phyloP scores from a whole-genome alignment of 2,888 invertebrate species.

The Drosophila austrosaltans region DNA sequence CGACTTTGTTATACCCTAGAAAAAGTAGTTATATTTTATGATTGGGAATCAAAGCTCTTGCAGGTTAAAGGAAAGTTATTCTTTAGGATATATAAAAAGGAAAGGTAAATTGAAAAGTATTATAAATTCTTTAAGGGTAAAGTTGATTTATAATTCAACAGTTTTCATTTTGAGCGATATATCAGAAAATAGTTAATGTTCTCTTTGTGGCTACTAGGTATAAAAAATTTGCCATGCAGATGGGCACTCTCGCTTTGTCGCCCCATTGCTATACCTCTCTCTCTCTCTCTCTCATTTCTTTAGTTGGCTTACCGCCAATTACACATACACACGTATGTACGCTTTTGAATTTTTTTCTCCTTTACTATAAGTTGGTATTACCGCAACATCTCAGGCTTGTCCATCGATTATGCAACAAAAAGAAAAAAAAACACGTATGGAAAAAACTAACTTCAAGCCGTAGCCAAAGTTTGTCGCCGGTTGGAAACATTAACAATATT shows the following conservation, averaged over 20 bases:
- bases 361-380: slow-evolving; percentile 46
- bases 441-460: slow-evolving; percentile 4
- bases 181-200: not conserved
- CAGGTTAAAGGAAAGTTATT: no score
- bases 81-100: no score
- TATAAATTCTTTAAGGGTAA: no score
- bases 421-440: slow-evolving; percentile 17
- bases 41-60: no score
- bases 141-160: no score
- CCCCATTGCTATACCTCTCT: not conserved
- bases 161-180: no score
- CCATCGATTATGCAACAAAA: slow-evolving; percentile 64
- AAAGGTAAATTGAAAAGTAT: no score
- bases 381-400: slow-evolving; percentile 56
- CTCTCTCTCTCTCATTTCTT: not conserved
- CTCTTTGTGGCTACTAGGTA: slow-evolving; percentile 1
- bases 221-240: not conserved
- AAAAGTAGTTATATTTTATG: not conserved
- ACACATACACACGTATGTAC: slow-evolving; percentile 36
- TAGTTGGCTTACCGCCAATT: slow-evolving; percentile 29
- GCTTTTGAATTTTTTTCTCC: slow-evolving; percentile 41
- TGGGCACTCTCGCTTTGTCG: slow-evolving; percentile 1
- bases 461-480: slow-evolving; percentile 32
- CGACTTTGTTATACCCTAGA: not conserved
- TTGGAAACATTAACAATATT: slow-evolving; percentile 29